These are phyloP conservation scores for Zele albiditarsus DNA, from an alignment of 2,888 invertebrate species.

Conservation along the genomic window DNA sequence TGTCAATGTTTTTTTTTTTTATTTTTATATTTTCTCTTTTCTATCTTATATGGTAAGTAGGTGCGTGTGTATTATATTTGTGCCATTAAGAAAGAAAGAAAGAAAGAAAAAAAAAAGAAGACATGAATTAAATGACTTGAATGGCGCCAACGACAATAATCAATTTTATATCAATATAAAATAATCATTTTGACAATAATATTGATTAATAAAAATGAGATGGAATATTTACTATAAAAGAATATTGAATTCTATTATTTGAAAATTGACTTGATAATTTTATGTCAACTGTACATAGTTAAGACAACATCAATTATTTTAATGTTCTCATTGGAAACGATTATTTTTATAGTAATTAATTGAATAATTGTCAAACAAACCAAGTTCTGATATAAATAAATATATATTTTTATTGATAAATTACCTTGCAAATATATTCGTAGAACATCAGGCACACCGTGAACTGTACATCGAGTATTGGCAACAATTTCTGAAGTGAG, in stretches of 20 bases:
- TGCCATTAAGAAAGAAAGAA: background rate
- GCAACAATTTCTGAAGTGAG: slow-evolving; percentile 85
- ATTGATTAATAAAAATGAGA: background rate
- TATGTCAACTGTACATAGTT: too few species aligned
- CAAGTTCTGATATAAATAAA: background rate
- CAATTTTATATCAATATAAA: slow-evolving; percentile 3
- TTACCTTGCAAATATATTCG: slow-evolving; percentile 88
- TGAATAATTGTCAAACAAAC: background rate
- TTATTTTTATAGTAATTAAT: too few species aligned
- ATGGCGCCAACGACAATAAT: background rate
- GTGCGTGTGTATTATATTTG: background rate
- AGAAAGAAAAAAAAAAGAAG: too few species aligned
- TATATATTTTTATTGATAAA: background rate
- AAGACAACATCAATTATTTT: background rate
- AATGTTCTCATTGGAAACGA: background rate
- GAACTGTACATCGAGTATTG: slow-evolving; percentile 86
- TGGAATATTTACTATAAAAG: background rate
- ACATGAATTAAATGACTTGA: background rate
- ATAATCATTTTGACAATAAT: slow-evolving; percentile 7
- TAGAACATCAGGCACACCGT: slow-evolving; percentile 84
- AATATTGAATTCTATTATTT: background rate
- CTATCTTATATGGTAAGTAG: background rate
- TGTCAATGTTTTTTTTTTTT: background rate
- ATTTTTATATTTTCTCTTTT: too few species aligned
- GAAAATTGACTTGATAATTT: too few species aligned